A percentile compares a stretch with the other conserved stretches of the same genome.
Evolutionary conservation across 2,797 vertebrate genomes (phyloP).

Genomic region (Oreochromis mossambicus): DNA sequence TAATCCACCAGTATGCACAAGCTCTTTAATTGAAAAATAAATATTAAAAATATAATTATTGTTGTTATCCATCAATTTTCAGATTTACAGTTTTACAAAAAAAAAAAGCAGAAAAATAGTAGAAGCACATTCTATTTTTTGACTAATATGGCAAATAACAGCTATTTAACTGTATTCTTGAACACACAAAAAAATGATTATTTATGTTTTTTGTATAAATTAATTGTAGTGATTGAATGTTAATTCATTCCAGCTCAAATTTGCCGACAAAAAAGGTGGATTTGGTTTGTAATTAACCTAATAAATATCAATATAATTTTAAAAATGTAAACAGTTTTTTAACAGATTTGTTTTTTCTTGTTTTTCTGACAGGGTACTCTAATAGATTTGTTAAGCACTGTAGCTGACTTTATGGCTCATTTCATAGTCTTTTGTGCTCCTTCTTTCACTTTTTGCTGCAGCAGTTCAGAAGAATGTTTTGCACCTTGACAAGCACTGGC

Average conservation of each 20-base stretch:
- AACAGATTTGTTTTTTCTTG: background rate
- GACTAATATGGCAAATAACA: background rate
- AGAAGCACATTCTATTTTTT: background rate
- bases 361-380: background rate
- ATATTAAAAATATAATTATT: background rate
- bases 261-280: background rate
- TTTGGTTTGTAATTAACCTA: background rate
- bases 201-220: background rate
- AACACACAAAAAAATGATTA: background rate
- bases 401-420: background rate
- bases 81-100: background rate
- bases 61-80: background rate
- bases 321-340: background rate
- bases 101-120: background rate
- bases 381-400: background rate
- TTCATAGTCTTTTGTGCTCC: background rate
- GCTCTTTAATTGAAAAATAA: background rate
- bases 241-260: background rate
- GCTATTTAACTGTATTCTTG: background rate
- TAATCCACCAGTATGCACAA: background rate
- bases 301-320: background rate
- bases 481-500: background rate
- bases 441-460: slow-evolving; percentile 7
- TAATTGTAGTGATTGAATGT: background rate
- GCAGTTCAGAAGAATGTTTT: background rate